Base-by-base conservation (phyloP, 1,140 invertebrate genomes). In the Cyphomyrmex costatus region DNA sequence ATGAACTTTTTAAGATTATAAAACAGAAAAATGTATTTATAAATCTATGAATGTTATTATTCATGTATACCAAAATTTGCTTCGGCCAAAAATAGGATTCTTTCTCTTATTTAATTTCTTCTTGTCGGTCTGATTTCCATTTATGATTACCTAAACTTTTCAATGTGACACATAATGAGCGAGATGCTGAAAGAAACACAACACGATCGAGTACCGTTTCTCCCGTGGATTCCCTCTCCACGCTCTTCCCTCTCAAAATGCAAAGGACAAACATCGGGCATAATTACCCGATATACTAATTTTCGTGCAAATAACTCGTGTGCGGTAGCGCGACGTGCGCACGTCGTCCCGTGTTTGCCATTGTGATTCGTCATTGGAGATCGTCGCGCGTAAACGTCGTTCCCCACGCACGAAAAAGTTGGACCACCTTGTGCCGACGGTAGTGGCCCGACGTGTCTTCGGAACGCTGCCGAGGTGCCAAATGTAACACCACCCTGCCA, bases 401-500 rank as follows among this genome's bases (percentile, higher is more conserved):
- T 88, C 33, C 6, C 21, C 56, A 77, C 58, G 56, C 56, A 65
- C 56, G 76, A 51, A 76, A 71, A 51, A 51, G 58, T 61, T 51
- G 79, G 79, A 66, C 86, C 86, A 82, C 24, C 24, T 66, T 61
- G 36, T 65, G 61, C 51, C 85, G 87, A 88, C 87, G 86, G 89
- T 90, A 92, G 92, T 92, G 88, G 90, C 87, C 90, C 90, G 89
- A 92, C 90, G 87, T 90, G 88, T 93, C 87, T 92, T 92, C 92
- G 86, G 86, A 84, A 63, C 49, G 87, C 73, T 84, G 79, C 82
- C 65, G 84, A 95, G 93, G 94, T 95, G 94, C 94, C 93, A 94
- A 95, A 95, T 95, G 91, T 95, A 93, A 91, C 95, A 95, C 92
- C 88, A 89, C 89, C 91, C 88, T 91, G 95, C 92, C 94, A 95